Base-by-base conservation (phyloP, 2,797 vertebrate species). In the Cetoscarus ocellatus region DNA sequence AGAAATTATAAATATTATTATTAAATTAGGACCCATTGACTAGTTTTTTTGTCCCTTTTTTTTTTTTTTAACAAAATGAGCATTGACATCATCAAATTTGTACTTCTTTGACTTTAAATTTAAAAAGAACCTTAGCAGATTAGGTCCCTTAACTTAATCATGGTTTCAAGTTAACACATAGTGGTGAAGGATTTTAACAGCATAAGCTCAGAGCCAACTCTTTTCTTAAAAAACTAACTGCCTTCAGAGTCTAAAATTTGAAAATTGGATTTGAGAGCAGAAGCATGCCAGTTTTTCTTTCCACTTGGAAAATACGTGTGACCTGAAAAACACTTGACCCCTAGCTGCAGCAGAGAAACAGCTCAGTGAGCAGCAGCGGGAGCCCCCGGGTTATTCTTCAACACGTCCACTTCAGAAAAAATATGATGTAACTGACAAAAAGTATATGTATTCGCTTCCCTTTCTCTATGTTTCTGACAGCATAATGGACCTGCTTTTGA, bases 401-500 rank as follows among this genome's bases (percentile, higher is more conserved):
- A 44, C 38, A 42, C 14, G 7, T 53, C 7, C 7, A 40, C 40
- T 4, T 10, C 6, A 9, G n/a, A 39, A 70, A 51, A 27, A 53
- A 77, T 53, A 10, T 10, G 35, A 70, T 27, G 42, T 14, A 54
- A 52, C 19, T 8, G 72, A 65, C 38, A 61, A 45, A 69, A n/a
- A 58, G 36, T 36, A 56, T 19, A 11, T 36, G 40, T 51, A 35
- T 52, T 66, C n/a, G 45, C 6, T 42, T 63, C 54, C 65, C 19
- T 61, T 53, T 42, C 10, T 45, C 44, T 67, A 13, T 56, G 65
- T 68, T 51, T 53, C 17, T 49, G 53, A 61, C 27, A 55, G 52
- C 75, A 65, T 62, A 79, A 61, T 15, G 62, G 7, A 73, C 48
- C 63, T 45, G 5, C 11, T 48, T 43, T 70, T 78, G 56, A 79